Conservation (phyloP, 2,888 invertebrate genomes). For the Microplitis manilae region DNA sequence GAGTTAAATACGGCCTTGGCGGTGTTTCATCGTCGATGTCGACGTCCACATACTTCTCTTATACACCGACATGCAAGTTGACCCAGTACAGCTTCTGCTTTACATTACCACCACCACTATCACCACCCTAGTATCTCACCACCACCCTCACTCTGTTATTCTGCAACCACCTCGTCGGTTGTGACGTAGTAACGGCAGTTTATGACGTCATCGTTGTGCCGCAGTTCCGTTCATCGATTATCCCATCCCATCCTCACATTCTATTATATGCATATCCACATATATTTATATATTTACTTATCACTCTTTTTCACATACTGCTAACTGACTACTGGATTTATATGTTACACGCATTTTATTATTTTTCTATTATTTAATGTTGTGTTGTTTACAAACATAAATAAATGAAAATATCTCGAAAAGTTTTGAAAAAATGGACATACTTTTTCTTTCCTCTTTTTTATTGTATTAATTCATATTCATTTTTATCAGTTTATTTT, state of each 20-base stretch:
- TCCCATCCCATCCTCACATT: conserved; percentile 35
- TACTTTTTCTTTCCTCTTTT: background rate
- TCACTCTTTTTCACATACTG: background rate
- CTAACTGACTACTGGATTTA: background rate
- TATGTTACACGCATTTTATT: background rate
- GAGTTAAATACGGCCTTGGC: conserved; percentile 64
- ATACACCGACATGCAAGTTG: conserved; percentile 64
- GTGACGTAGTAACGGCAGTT: conserved; percentile 67
- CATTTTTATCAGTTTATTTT: background rate
- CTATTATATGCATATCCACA: background rate
- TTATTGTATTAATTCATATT: background rate
- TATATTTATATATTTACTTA: background rate
- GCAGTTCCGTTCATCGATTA: conserved; percentile 70
- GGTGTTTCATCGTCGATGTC: conserved; percentile 66
- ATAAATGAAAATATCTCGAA: background rate
- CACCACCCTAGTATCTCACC: conserved; percentile 38
- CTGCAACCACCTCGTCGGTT: conserved; percentile 36
- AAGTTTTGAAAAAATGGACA: background rate
- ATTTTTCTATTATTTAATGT: background rate
- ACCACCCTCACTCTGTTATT: conserved; percentile 30
- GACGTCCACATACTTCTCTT: conserved; percentile 28
- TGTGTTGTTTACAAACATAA: background rate
- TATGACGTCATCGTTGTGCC: conserved; percentile 69
- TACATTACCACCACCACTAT: background rate
- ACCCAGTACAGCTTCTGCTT: conserved; percentile 48